Percentiles rank a stretch among this genome's conserved stretches.
phyloP scores from a whole-genome alignment of 2,888 invertebrate species.

The Isotomurus palustris region DNA sequence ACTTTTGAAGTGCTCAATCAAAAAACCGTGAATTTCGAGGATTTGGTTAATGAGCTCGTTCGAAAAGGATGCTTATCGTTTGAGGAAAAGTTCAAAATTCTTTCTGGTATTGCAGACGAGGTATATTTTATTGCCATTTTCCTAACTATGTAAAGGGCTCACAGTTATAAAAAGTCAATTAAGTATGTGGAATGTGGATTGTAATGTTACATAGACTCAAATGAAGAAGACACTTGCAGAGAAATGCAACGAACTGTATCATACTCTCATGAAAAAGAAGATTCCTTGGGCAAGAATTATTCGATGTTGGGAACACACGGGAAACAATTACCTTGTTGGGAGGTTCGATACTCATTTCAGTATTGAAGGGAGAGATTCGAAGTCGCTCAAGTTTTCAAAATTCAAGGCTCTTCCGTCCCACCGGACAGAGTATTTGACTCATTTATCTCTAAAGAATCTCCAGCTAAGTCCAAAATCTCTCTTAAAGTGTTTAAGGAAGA shows the following conservation, averaged over 20 bases:
- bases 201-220: constrained; percentile 2
- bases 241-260: constrained; percentile 21
- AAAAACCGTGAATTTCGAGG: constrained; percentile 34
- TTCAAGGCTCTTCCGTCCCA: constrained; percentile 30
- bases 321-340: constrained; percentile 29
- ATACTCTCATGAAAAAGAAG: constrained; percentile 22
- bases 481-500: constrained; percentile 31
- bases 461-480: constrained; percentile 29
- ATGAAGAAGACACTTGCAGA: constrained; percentile 7
- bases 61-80: constrained; percentile 25
- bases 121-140: neutral
- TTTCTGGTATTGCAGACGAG: constrained; percentile 26
- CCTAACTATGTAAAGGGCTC: neutral
- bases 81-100: constrained; percentile 34
- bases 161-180: neutral
- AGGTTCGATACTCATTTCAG: constrained; percentile 30
- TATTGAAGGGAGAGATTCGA: constrained; percentile 27
- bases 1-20: constrained; percentile 26
- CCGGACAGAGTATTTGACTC: constrained; percentile 30
- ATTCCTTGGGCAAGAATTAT: constrained; percentile 25
- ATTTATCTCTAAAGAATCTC: constrained; percentile 21
- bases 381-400: constrained; percentile 31
- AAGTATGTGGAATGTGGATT: neutral
- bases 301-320: constrained; percentile 30
- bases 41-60: constrained; percentile 28